Conservation (phyloP, 2,113 vertebrate species). For the Chitala chitala region DNA sequence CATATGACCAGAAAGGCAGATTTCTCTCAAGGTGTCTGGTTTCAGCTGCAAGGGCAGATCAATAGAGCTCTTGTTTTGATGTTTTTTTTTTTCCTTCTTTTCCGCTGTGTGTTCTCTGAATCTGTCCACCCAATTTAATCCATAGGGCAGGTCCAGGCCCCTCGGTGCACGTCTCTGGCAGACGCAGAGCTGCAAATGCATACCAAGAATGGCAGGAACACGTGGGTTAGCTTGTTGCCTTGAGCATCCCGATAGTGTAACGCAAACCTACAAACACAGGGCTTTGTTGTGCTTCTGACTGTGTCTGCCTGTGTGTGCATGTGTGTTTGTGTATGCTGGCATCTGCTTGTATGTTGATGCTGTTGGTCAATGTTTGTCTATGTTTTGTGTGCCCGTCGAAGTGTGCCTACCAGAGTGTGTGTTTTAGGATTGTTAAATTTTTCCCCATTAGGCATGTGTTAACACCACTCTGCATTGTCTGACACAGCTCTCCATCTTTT, state of each 20-base stretch:
- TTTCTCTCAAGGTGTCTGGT: conserved; percentile 37
- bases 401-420: no score
- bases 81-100: conserved; percentile 8
- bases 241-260: neutral
- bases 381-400: neutral
- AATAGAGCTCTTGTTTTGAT: conserved; percentile 39
- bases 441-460: no score
- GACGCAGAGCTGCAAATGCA: neutral
- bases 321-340: neutral
- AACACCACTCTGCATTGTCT: no score
- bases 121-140: conserved; percentile 4
- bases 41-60: conserved; percentile 26
- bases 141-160: conserved; percentile 3
- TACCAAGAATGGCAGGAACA: neutral
- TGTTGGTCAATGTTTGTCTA: neutral
- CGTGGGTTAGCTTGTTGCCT: neutral
- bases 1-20: neutral
- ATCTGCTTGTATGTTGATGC: neutral
- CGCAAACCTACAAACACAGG: neutral
- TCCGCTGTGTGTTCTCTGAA: neutral
- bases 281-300: conserved; percentile 12
- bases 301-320: conserved; percentile 20
- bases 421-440: no score
- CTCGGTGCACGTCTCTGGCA: neutral
- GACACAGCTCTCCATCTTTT: no score